phyloP scores from a whole-genome alignment of 2,113 vertebrate species.

The Macheiramphus alcinus region DNA sequence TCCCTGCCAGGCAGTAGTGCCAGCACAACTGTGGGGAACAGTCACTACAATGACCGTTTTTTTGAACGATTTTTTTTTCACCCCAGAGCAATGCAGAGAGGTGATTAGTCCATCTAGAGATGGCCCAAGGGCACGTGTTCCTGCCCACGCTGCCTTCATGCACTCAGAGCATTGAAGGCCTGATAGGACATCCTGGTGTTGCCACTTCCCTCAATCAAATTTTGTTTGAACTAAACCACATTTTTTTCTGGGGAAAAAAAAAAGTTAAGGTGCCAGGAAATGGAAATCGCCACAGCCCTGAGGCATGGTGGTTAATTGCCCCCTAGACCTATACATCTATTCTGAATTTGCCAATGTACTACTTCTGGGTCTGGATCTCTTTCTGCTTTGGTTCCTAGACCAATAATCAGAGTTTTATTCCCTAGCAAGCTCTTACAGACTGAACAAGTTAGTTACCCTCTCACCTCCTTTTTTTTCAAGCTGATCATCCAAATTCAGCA shows the following conservation, averaged over 20 bases:
- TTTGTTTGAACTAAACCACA: rapidly evolving
- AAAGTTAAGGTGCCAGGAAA: neutral
- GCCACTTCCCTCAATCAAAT: neutral
- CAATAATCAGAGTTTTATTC: neutral
- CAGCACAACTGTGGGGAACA: neutral
- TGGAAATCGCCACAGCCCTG: neutral
- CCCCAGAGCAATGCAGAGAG: neutral
- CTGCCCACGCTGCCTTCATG: neutral
- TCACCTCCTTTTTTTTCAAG: neutral
- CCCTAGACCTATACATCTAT: neutral
- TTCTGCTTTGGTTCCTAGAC: neutral
- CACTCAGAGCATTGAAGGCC: neutral
- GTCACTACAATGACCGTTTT: rapidly evolving
- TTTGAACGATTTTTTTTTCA: neutral
- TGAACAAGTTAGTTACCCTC: neutral
- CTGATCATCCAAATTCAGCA: neutral
- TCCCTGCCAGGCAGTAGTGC: neutral
- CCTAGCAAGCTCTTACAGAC: neutral
- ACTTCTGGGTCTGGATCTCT: neutral
- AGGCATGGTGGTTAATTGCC: too few species aligned
- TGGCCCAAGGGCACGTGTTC: rapidly evolving
- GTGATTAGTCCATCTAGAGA: neutral
- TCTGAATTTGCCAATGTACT: neutral
- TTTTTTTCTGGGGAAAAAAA: neutral
- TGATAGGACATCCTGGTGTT: neutral